A percentile compares a stretch with the other conserved stretches of the same genome.
phyloP scores from a whole-genome alignment of 2,888 invertebrate species.

The Spisula subtruncata region DNA sequence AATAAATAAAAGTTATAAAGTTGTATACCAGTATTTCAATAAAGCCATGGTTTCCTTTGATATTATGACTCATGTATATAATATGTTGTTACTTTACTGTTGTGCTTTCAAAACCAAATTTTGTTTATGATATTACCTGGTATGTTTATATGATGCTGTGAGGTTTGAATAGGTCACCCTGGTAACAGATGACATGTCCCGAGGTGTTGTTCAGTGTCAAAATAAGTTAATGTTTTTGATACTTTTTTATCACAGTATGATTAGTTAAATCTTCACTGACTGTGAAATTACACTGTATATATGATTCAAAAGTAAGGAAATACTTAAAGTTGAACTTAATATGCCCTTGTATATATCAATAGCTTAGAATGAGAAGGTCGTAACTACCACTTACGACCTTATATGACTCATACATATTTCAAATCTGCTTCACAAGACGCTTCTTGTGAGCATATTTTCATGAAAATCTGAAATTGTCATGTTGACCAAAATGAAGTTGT shows the following conservation, averaged over 20 bases:
- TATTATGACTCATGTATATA: no score
- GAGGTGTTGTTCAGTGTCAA: background rate
- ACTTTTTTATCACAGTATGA: slow-evolving; percentile 8
- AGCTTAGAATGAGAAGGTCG: no score
- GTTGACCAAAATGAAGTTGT: no score
- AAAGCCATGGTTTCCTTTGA: background rate
- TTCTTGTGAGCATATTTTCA: no score
- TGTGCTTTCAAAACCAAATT: no score
- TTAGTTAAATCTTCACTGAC: background rate
- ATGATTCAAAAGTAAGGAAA: background rate
- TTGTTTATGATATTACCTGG: background rate
- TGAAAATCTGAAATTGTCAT: no score
- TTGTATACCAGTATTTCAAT: background rate
- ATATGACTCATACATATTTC: no score
- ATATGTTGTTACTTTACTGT: no score
- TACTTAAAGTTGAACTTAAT: background rate
- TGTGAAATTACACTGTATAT: background rate
- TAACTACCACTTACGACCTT: no score
- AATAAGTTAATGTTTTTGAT: background rate
- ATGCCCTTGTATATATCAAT: no score
- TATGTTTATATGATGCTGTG: background rate
- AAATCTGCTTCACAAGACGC: no score
- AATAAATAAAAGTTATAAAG: background rate
- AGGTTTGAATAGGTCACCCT: background rate
- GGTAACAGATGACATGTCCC: background rate